phyloP scores from a whole-genome alignment of 53 echinoderm and acorn worm genomes.

The Luidia sarsii region DNA sequence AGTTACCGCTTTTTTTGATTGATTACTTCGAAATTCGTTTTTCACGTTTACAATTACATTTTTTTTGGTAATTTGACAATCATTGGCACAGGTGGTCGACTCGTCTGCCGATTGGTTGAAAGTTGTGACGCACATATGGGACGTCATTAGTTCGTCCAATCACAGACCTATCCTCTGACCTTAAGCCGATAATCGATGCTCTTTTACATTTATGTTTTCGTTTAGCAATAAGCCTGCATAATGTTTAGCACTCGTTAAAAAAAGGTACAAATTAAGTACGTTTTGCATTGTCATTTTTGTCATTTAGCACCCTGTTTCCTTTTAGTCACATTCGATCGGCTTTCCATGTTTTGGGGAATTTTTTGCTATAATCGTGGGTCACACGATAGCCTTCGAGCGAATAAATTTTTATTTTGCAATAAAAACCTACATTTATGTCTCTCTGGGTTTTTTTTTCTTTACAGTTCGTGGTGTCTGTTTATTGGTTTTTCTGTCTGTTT shows the following conservation, averaged over 20 bases:
- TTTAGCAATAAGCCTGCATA: too few species aligned
- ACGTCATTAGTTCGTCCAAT: slow-evolving; percentile 20
- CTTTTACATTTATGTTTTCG: too few species aligned
- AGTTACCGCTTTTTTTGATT: too few species aligned
- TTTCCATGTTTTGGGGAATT: slow-evolving; percentile 30
- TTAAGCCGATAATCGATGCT: too few species aligned
- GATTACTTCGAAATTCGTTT: not conserved
- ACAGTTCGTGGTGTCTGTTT: not conserved
- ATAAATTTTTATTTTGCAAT: slow-evolving; percentile 71
- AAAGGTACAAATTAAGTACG: not conserved
- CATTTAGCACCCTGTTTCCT: not conserved
- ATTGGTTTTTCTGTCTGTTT: too few species aligned
- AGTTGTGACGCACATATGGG: not conserved
- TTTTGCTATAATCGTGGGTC: slow-evolving; percentile 50
- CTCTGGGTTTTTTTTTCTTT: not conserved
- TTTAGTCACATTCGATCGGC: slow-evolving; percentile 12
- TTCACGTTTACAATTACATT: not conserved
- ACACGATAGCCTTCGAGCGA: slow-evolving; percentile 58
- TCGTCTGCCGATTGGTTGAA: slow-evolving; percentile 10
- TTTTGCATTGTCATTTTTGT: not conserved
- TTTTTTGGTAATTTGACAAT: not conserved
- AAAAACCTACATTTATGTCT: slow-evolving; percentile 4
- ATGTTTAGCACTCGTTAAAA: too few species aligned
- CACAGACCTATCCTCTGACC: not conserved
- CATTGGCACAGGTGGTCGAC: too few species aligned